Base-by-base conservation (phyloP, 2,113 vertebrate genomes). In the Condylura cristata region DNA sequence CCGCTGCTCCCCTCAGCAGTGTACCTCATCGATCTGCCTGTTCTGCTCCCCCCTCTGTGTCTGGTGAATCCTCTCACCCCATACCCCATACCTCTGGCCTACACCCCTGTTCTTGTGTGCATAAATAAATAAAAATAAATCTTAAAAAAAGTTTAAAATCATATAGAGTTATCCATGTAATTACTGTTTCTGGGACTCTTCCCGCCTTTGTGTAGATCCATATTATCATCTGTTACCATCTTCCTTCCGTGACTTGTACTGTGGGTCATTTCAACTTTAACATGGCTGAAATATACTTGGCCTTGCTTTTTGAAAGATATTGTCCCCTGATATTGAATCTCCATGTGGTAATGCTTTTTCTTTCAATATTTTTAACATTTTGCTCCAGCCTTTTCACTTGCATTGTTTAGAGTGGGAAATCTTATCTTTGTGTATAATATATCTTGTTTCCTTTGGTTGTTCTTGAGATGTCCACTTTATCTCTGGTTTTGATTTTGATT, bases 401-500 rank as follows among this genome's bases (percentile, higher is more conserved):
- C 56, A 66, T 66, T 79, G 30, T 79, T 84, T 72, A 84, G 22
- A 84, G 51, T 44, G 39, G 90, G 30, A 79, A 91, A 65, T 44
- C 56, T 91, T 78, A 68, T 18, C 48, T 90, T 89, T 74, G 24
- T 89, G 86, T 16, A 8, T 39, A 92, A 89, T 44, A 30, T 66
- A 17, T 44, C 46, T 72, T 60, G 76, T 76, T 53, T 76, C 16
- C 46, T 61, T 70, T 17, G 10, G 32, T 8, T 72, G 30, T 56
- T 53, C 48, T 44, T 82, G 72, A 78, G 60, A 82, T 72, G 32
- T 82, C 78, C 53, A 92, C 8, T 72, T 94, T 89, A 75, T 58
- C 18, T 51, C 30, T 68, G 56, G 11, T 82, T 88, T 92, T 82
- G 30, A 89, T 74, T 90, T 66, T 66, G 39, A 66, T 79, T 90